A percentile compares a stretch with the other conserved stretches of the same genome.
phyloP scores from a whole-genome alignment of 2,888 invertebrate genomes.

The Aporophyla nigra region DNA sequence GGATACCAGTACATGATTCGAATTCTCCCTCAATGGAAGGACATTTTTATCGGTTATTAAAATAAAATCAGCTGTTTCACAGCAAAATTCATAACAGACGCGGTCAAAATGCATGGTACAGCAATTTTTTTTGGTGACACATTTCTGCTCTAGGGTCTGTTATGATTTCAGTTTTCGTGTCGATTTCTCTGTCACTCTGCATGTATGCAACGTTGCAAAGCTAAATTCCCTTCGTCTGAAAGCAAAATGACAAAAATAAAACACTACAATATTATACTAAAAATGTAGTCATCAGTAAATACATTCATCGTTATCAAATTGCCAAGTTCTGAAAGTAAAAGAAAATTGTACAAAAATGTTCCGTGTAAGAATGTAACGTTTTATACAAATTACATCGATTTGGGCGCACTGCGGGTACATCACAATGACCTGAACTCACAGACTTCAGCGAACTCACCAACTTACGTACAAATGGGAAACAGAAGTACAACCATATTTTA shows the following conservation, averaged over 20 bases:
- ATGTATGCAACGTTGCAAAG: too few species aligned
- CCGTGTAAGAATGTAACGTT: slow-evolving; percentile 56
- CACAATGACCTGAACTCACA: slow-evolving; percentile 67
- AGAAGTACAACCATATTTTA: slow-evolving; percentile 49
- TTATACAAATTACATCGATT: slow-evolving; percentile 69
- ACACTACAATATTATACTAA: neutral
- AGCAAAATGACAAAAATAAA: neutral
- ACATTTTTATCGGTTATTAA: too few species aligned
- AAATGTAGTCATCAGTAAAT: neutral
- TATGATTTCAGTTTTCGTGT: too few species aligned
- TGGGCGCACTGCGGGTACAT: slow-evolving; percentile 69
- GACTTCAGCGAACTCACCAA: slow-evolving; percentile 60
- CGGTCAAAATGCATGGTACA: too few species aligned
- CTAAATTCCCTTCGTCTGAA: neutral
- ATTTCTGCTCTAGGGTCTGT: too few species aligned
- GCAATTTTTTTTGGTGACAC: too few species aligned
- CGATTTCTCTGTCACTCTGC: too few species aligned
- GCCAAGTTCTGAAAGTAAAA: slow-evolving; percentile 28
- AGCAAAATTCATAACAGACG: too few species aligned
- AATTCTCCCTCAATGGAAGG: too few species aligned
- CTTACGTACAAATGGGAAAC: slow-evolving; percentile 36
- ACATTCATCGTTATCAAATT: slow-evolving; percentile 15
- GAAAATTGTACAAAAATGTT: slow-evolving; percentile 49
- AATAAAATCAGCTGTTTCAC: too few species aligned
- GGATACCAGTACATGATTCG: too few species aligned